Conservation (phyloP, 2,888 invertebrate species). For the Oxytorus armatus region DNA sequence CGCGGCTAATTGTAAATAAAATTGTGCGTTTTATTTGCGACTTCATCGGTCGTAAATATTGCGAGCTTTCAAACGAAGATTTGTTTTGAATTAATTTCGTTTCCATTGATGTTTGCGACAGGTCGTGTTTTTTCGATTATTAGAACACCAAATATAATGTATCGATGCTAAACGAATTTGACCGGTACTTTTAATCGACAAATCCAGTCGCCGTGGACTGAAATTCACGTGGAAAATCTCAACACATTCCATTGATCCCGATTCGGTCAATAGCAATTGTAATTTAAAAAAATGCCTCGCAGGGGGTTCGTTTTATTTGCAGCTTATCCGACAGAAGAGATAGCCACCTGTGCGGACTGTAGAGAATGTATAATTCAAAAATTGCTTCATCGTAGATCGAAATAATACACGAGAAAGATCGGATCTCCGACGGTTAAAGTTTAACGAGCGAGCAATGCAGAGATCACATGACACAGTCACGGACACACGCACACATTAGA, state of each 20-base stretch:
- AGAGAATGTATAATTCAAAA: slow-evolving; percentile 26
- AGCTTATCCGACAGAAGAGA: neutral
- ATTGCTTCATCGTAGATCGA: slow-evolving; percentile 33
- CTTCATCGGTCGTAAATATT: too few species aligned
- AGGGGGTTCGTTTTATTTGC: neutral
- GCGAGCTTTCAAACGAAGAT: too few species aligned
- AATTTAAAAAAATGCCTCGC: neutral
- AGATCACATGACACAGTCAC: slow-evolving; percentile 48
- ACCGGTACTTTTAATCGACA: too few species aligned
- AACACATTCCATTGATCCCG: too few species aligned
- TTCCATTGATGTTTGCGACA: too few species aligned
- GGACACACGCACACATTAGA: slow-evolving; percentile 2
- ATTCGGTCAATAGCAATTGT: neutral
- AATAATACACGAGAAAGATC: slow-evolving; percentile 30
- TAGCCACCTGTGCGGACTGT: slow-evolving; percentile 5
- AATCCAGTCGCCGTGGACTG: too few species aligned
- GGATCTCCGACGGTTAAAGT: slow-evolving; percentile 52
- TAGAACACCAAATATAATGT: too few species aligned
- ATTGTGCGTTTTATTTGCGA: too few species aligned
- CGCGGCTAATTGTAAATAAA: slow-evolving; percentile 13
- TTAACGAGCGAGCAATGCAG: slow-evolving; percentile 55
- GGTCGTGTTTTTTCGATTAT: too few species aligned
- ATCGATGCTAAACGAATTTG: too few species aligned
- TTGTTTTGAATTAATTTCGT: too few species aligned
- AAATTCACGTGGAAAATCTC: too few species aligned